Conservation (phyloP, 2,888 invertebrate species). For the Papilio elwesi region DNA sequence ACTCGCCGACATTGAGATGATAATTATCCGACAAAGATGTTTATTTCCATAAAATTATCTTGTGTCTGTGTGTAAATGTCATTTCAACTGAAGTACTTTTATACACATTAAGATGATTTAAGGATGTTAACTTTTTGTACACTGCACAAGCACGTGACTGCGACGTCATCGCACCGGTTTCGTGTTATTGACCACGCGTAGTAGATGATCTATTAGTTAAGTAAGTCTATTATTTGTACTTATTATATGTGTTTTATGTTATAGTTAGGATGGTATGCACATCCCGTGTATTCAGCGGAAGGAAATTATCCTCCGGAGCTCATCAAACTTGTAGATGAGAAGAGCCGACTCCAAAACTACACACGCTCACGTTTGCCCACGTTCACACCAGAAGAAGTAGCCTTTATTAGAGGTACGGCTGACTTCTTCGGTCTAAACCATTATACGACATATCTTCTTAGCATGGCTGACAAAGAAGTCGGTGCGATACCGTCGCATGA, state of each 20-base stretch:
- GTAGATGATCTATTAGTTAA: neutral
- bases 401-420: slow-evolving; percentile 73
- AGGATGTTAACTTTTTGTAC: no score
- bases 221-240: neutral
- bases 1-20: slow-evolving; percentile 24
- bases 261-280: slow-evolving; percentile 82
- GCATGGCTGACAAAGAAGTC: slow-evolving; percentile 72
- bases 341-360: slow-evolving; percentile 82
- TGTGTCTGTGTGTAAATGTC: neutral
- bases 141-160: no score
- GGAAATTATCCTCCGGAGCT: slow-evolving; percentile 85
- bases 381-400: slow-evolving; percentile 80
- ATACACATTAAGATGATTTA: no score
- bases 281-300: slow-evolving; percentile 80
- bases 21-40: neutral
- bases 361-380: slow-evolving; percentile 82
- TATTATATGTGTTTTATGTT: slow-evolving; percentile 42
- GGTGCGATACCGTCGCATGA: slow-evolving; percentile 82
- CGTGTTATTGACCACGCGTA: no score
- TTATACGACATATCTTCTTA: slow-evolving; percentile 77
- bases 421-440: slow-evolving; percentile 82
- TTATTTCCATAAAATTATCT: no score
- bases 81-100: no score
- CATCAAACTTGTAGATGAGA: slow-evolving; percentile 79
- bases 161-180: no score